These are phyloP conservation scores for Asteroscopus sphinx DNA, from an alignment of 2,888 invertebrate genomes.

Conservation along the genomic window DNA sequence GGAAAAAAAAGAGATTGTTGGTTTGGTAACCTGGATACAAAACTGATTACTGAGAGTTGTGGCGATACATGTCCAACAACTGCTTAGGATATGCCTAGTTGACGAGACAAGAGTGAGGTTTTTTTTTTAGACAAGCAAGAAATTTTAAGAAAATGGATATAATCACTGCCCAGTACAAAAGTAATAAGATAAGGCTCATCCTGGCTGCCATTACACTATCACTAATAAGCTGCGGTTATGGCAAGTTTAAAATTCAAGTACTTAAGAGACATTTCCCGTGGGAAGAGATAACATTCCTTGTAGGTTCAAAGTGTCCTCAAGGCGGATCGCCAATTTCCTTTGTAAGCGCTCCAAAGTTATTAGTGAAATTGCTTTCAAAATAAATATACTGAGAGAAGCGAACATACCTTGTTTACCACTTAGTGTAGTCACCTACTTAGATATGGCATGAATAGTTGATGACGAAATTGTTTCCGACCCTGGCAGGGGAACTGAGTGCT, in stretches of 20 bases:
- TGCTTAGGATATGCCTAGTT: too few species aligned
- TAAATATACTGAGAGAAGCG: conserved; percentile 67
- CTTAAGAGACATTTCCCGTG: conserved; percentile 58
- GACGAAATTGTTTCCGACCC: conserved; percentile 66
- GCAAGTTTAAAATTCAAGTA: conserved; percentile 47
- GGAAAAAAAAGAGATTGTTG: too few species aligned
- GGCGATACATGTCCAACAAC: too few species aligned
- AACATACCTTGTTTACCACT: conserved; percentile 63
- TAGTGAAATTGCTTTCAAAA: conserved; percentile 76
- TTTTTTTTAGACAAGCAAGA: too few species aligned
- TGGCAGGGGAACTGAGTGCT: conserved; percentile 57
- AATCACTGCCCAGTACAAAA: too few species aligned
- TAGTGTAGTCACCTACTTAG: conserved; percentile 56
- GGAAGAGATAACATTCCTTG: conserved; percentile 61
- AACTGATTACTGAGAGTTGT: too few species aligned
- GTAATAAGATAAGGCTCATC: not conserved
- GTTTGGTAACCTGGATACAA: too few species aligned
- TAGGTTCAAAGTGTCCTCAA: conserved; percentile 72
- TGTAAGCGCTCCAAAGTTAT: conserved; percentile 72
- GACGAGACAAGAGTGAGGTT: too few species aligned
- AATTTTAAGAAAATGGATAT: too few species aligned
- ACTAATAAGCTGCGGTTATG: conserved; percentile 35
- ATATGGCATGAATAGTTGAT: conserved; percentile 69
- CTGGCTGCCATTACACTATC: conserved; percentile 6
- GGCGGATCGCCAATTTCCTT: conserved; percentile 75